Evolutionary conservation across 2,797 vertebrate genomes (phyloP), one percentile per base, ranked within the genome.

Genomic region (Alca torda): DNA sequence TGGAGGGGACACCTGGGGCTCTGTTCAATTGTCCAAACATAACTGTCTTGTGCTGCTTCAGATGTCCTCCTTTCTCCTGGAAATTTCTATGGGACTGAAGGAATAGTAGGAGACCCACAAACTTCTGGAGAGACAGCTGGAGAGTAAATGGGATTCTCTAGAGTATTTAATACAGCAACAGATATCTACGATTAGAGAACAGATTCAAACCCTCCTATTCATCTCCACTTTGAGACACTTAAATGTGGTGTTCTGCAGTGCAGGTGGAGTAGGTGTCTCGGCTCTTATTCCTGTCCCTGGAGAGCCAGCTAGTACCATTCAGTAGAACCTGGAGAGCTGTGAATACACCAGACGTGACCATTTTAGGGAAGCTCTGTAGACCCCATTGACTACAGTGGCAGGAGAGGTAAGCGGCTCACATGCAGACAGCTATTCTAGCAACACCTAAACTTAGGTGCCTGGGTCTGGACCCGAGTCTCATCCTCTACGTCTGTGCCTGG

Each of bases 331-430:
- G 56, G 19, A 61, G 37, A 74, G 63, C 30, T 43, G 35, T 48
- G 87, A 67, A 48, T 46, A 56, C 63, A n/a, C 21, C 64, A 88
- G 24, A 39, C 0, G 6, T 33, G 37, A 39, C 30, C 1, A 1
- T 59, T 90, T 82, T 43, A 56, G 60, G 51, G 68, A 45, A 56
- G 33, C 14, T 8, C 50, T 73, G 9, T 33, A 69, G 53, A 39
- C 5, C 13, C 7, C 26, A 21, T 6, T 76, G 54, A 41, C 45
- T 61, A 6, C 17, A 83, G 57, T 10, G 39, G 11, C 24, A 59
- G 75, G 64, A 64, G 4, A 45, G 24, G 35, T 24, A 18, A 37
- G 41, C 4, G 41, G 54, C 54, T 84, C 19, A 17, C 0, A 0
- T 16, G 59, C 9, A 24, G 37, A 28, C 30, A 73, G 23, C 11